Evolutionary conservation across 2,888 invertebrate species (phyloP), one percentile per base, ranked within the genome.

Genomic region (Hirudinaria manillensis): DNA sequence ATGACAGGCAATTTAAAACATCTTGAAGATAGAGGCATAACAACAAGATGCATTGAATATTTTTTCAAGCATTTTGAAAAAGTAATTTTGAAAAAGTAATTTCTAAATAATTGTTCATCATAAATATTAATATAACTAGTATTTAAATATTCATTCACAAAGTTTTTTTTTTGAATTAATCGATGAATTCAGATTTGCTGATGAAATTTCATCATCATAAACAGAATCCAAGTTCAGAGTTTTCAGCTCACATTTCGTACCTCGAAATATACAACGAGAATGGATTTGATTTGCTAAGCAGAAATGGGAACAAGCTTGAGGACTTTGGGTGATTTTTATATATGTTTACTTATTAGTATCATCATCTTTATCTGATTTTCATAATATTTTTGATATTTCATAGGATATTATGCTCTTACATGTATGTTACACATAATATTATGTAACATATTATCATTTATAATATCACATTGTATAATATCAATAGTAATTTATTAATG

Each of bases 211-310:
- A n/a, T n/a, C n/a, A n/a, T n/a, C n/a, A n/a, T 61, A 56, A 34
- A 32, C 53, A 85, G 85, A 81, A 82, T 78, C 80, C 83, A 3
- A 84, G 83, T 3, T 79, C 79, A 70, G 80, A 80, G 13, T 85
- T 79, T 78, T 82, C 83, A 27, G 80, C 83, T 16, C 82, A 83
- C 78, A 81, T 86, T 24, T 86, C 86, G 6, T 86, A 86, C 79
- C 79, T 86, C 73, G 86, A 86, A 80, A 85, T 86, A 75, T 86
- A 86, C 80, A 86, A 86, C 81, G 85, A 86, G 51, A 82, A 75
- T 80, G 85, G 85, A 19, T 86, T 85, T 80, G 86, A 86, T 76
- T 80, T 86, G 13, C 81, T 86, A 38, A 84, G 86, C 78, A 83
- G 85, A 2, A 84, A 84, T 79, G 84, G 85, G 83, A 56, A 80